Evolutionary conservation across 1,140 invertebrate genomes (phyloP), one percentile per base, ranked within the genome.

Genomic region (Reticulitermes speratus): DNA sequence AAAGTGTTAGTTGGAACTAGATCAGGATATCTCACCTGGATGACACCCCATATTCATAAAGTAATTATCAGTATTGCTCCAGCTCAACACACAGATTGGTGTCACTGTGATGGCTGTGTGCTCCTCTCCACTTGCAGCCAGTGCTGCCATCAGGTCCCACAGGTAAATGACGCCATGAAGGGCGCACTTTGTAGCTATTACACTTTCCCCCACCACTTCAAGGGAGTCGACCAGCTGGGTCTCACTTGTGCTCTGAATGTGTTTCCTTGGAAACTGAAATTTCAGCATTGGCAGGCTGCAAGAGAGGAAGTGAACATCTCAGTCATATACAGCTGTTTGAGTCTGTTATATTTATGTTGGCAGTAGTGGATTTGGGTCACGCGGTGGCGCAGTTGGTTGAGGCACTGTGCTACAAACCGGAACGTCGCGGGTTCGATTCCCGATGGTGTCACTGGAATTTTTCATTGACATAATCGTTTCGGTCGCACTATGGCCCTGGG

Each of bases 41-140:
- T 88, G 88, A 82, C 89, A 88, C 23, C 91, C 90, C 75, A 92
- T 90, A 87, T 91, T 91, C 88, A 93, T 91, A 87, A 92, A 93
- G 87, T 92, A 92, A 48, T 92, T 91, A 86, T 91, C 90, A 11
- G 91, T 91, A 84, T 90, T 87, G 32, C 90, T 91, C 89, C 91
- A 93, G 45, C 90, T 86, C 14, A 93, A 89, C 16, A 89, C 85
- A n/a, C 89, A 88, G 48, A 88, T 52, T 52, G 90, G 90, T 44
- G 89, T 88, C 38, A 90, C 88, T 23, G 88, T 86, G 19, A 55
- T 16, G 19, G 88, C 38, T 45, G 85, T 82, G 75, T 87, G 83
- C 84, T 88, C 44, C 25, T 86, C 44, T 84, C 16, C 32, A 23
- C 86, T 84, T 32, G 84, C 52, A 30, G 38, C 6, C 14, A 88